Evolutionary conservation across 2,888 invertebrate species (phyloP), one percentile per base, ranked within the genome.

Genomic region (Ormyrus thymus): DNA sequence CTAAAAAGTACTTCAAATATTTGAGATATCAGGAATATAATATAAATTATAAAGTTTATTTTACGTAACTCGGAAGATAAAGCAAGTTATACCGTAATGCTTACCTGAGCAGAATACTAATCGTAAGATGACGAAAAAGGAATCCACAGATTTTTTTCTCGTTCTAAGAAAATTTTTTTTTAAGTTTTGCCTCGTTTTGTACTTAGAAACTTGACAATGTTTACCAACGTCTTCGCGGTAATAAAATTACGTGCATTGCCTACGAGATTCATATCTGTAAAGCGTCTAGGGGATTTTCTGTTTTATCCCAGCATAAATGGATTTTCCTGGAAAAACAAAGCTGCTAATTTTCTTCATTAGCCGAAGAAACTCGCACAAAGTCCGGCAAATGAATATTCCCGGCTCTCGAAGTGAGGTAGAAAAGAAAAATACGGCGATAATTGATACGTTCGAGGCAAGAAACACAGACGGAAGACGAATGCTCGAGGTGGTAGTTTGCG

Each of bases 251-350:
- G 59, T 46, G 58, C 45, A 46, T 29, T 7, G 55, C 51, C 53
- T 58, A 61, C 61, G n/a, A 74, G 66, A 74, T 66, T 9, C 51
- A 50, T 66, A 74, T 66, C 66, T 61, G 13, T 66, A 50, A 75
- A 64, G 58, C 29, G 29, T 56, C 55, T 51, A 10, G 9, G 3
- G 58, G 7, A 58, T 58, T 58, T 58, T 15, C 29, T 7, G 7
- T 10, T 15, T 15, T 13, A 7, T 15, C 8, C 5, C 10, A 58
- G 0, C 55, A 55, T 13, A 55, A n/a, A 55, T 2, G 9, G 8
- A 51, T 6, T 51, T 58, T 58, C 58, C 29, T 8, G 58, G 58
- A 58, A 58, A 58, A 58, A 8, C 6, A 58, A 58, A 58, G 8
- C 58, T 13, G 15, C 58, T 15, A 29, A 29, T 29, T 29, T 29